A percentile compares a stretch with the other conserved stretches of the same genome.
Conservation (phyloP, 2,113 vertebrate species). For the Amphiprion ocellaris region DNA sequence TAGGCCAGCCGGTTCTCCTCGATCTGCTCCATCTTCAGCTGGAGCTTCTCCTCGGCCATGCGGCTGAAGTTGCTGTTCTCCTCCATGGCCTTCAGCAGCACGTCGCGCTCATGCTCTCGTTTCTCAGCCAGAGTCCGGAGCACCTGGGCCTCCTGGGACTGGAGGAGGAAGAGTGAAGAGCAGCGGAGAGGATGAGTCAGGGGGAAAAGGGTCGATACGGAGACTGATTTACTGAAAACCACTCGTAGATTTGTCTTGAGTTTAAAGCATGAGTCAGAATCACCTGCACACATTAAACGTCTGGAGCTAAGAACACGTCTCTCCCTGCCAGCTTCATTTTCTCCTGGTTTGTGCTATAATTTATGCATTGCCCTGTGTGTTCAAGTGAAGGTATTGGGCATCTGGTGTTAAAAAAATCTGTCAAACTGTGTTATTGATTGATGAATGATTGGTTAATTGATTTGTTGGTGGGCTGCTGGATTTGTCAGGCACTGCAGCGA, state of each 20-base stretch:
- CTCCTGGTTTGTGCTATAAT: neutral
- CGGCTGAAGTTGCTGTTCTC: constrained; percentile 99
- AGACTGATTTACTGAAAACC: neutral
- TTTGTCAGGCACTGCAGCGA: constrained; percentile 39
- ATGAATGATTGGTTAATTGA: constrained; percentile 52
- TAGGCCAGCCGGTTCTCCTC: constrained; percentile 95
- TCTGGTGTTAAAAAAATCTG: constrained; percentile 7
- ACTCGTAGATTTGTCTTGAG: neutral
- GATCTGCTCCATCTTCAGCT: constrained; percentile 95
- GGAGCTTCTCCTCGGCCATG: constrained; percentile 95
- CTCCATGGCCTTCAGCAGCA: constrained; percentile 97
- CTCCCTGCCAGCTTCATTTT: neutral
- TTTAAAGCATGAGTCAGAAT: constrained; percentile 9
- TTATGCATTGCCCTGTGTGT: neutral
- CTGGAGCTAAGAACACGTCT: constrained; percentile 2
- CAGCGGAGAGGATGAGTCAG: constrained; percentile 14
- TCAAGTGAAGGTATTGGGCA: constrained; percentile 15
- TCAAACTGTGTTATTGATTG: constrained; percentile 44
- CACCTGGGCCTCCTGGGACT: constrained; percentile 96
- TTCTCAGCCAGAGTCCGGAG: constrained; percentile 93
- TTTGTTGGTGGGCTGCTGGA: constrained; percentile 44
- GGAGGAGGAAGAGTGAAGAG: neutral
- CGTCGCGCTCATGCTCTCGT: constrained; percentile 94
- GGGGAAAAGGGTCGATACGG: neutral
- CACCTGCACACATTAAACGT: neutral